Evolutionary conservation across 2,113 vertebrate species (phyloP).

Genomic region (Noctilio leporinus): DNA sequence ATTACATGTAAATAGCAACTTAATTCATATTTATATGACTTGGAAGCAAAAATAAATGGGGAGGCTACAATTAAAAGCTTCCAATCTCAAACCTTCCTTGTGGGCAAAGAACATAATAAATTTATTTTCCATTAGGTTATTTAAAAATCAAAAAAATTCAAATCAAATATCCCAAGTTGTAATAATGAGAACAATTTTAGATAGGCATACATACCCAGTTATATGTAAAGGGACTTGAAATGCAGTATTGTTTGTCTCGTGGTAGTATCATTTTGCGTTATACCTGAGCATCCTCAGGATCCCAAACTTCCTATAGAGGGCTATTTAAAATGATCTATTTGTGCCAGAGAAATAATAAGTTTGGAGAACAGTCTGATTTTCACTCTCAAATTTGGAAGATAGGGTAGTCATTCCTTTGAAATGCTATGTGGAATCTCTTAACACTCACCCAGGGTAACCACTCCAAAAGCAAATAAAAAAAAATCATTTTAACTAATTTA

Average conservation of each 20-base stretch:
- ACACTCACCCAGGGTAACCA: neutral
- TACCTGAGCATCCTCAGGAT: neutral
- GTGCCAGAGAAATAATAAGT: neutral
- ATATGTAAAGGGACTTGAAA: neutral
- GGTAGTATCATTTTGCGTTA: neutral
- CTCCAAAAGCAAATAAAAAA: neutral
- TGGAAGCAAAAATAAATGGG: neutral
- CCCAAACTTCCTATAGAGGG: neutral
- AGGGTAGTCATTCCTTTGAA: neutral
- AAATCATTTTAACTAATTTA: neutral
- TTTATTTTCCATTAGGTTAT: neutral
- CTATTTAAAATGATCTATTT: neutral
- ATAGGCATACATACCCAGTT: neutral
- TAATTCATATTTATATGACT: neutral
- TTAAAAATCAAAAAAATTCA: neutral
- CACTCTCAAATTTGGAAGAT: constrained; percentile 13
- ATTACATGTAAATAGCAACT: neutral
- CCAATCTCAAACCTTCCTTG: neutral
- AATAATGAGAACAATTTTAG: neutral
- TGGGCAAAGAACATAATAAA: neutral
- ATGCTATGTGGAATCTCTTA: neutral
- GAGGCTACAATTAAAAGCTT: neutral
- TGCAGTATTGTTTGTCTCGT: neutral
- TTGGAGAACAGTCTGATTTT: neutral
- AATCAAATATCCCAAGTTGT: neutral